Evolutionary conservation across 2,797 vertebrate species (phyloP).

Genomic region (Semaprochilodus insignis): DNA sequence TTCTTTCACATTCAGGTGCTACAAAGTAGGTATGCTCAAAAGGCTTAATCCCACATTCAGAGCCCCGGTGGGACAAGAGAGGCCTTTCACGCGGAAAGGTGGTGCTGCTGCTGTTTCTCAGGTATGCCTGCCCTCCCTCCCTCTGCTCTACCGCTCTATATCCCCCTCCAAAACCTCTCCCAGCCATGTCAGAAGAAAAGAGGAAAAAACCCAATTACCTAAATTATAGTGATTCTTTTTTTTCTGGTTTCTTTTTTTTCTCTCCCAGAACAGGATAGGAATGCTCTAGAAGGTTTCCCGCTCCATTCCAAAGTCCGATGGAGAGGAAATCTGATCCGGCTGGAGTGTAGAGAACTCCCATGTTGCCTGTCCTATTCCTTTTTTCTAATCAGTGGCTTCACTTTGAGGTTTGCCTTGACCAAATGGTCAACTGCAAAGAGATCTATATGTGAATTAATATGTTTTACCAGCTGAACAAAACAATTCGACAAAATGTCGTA

Average conservation of each 20-base stretch:
- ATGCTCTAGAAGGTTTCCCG: slow-evolving; percentile 37
- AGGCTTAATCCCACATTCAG: slow-evolving; percentile 79
- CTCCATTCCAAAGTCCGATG: slow-evolving; percentile 50
- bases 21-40: slow-evolving; percentile 76
- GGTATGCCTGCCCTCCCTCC: slow-evolving; percentile 65
- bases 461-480: slow-evolving; percentile 39
- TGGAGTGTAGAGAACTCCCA: slow-evolving; percentile 51
- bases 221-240: slow-evolving; percentile 58
- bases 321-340: slow-evolving; percentile 65
- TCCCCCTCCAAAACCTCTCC: slow-evolving; percentile 13
- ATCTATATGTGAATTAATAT: slow-evolving; percentile 39
- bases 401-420: background rate
- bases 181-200: slow-evolving; percentile 52
- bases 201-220: slow-evolving; percentile 59
- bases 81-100: slow-evolving; percentile 76
- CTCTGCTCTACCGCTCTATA: slow-evolving; percentile 23
- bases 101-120: slow-evolving; percentile 75
- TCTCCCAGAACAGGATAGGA: slow-evolving; percentile 47
- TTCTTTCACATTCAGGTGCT: slow-evolving; percentile 78
- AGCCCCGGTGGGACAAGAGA: slow-evolving; percentile 70
- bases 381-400: background rate
- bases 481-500: background rate
- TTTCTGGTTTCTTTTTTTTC: slow-evolving; percentile 24
- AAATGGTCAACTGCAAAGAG: background rate
- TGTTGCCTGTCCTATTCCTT: no score